phyloP scores from a whole-genome alignment of 2,113 vertebrate genomes.

The Pogona vitticeps region DNA sequence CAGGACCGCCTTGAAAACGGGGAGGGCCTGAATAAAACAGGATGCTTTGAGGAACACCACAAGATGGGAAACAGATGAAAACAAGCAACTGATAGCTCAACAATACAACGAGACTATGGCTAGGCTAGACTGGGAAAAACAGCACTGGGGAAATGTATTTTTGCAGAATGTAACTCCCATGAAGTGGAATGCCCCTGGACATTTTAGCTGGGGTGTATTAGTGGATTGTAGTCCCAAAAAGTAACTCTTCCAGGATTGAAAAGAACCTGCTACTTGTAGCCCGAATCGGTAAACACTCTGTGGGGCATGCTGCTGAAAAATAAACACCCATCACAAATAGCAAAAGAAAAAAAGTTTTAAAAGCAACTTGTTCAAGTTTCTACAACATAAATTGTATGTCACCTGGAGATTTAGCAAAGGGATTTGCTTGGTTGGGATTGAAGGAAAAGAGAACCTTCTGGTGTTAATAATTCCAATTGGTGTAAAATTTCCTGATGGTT shows the following conservation, averaged over 20 bases:
- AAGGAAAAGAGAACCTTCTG: constrained; percentile 41
- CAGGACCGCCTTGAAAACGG: no score
- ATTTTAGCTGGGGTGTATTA: no score
- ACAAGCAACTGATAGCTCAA: no score
- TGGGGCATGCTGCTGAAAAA: constrained; percentile 45
- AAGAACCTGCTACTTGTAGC: background rate
- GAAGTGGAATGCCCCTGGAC: no score
- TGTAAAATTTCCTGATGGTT: constrained; percentile 84
- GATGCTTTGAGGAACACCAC: no score
- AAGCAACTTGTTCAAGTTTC: constrained; percentile 7
- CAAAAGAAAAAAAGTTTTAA: constrained; percentile 5
- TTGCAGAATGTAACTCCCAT: no score
- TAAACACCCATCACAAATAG: constrained; percentile 57
- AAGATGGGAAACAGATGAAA: no score
- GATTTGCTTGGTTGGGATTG: constrained; percentile 51
- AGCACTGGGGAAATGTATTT: no score
- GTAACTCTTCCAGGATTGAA: background rate
- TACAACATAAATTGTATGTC: background rate
- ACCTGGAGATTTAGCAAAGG: constrained; percentile 52
- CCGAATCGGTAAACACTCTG: background rate
- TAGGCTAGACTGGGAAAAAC: no score
- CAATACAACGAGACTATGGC: no score
- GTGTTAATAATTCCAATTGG: constrained; percentile 87
- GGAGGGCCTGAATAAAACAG: no score
- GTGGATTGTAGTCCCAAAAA: no score